These are phyloP conservation scores for Limnephilus rhombicus DNA, from an alignment of 2,888 invertebrate species.

Conservation along the genomic window DNA sequence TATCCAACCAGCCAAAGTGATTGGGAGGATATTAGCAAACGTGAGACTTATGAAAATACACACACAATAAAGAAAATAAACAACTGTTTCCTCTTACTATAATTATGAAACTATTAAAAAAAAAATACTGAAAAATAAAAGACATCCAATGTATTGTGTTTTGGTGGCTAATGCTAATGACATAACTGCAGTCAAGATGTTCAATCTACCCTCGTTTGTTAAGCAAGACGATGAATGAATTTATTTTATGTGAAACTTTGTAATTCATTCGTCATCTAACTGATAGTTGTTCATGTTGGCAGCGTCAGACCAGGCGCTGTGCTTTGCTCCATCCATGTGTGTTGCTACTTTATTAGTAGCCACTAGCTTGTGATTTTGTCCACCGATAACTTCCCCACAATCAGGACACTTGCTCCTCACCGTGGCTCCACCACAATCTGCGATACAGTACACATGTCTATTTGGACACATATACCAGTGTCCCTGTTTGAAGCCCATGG, in stretches of 20 bases:
- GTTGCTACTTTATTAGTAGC: slow-evolving; percentile 73
- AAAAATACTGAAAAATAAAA: too few species aligned
- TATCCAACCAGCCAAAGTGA: too few species aligned
- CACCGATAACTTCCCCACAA: slow-evolving; percentile 79
- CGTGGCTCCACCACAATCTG: slow-evolving; percentile 83
- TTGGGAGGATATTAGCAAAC: too few species aligned
- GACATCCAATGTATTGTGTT: too few species aligned
- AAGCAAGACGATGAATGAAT: background rate
- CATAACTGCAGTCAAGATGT: background rate
- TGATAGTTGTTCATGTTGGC: slow-evolving; percentile 69
- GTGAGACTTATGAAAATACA: too few species aligned
- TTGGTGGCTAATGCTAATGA: too few species aligned
- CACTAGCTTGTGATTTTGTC: slow-evolving; percentile 74
- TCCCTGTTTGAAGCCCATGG: slow-evolving; percentile 78
- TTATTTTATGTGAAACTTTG: background rate
- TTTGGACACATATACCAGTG: slow-evolving; percentile 87
- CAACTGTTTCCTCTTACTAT: too few species aligned
- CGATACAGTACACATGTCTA: slow-evolving; percentile 82
- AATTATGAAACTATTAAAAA: too few species aligned
- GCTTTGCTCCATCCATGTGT: slow-evolving; percentile 77
- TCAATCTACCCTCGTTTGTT: background rate
- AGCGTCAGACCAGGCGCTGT: slow-evolving; percentile 75
- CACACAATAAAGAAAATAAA: too few species aligned
- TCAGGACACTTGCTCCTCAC: slow-evolving; percentile 76
- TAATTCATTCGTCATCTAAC: background rate